Evolutionary conservation across 2,888 invertebrate genomes (phyloP).

Genomic region (Candidula unifasciata): DNA sequence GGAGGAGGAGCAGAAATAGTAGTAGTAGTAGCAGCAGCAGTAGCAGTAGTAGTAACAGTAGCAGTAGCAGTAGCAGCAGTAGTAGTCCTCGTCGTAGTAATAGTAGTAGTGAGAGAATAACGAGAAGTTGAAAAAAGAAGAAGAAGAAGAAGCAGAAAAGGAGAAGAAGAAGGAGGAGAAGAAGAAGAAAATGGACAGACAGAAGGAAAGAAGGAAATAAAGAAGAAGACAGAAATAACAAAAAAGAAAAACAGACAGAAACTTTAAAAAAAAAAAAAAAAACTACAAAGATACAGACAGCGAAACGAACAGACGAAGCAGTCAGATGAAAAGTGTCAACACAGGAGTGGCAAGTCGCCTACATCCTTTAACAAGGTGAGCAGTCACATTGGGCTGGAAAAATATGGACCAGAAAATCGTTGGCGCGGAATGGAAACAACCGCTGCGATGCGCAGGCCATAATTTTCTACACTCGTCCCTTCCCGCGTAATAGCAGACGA

Average conservation of each 20-base stretch:
- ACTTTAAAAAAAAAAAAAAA: no score
- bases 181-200: no score
- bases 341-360: not conserved
- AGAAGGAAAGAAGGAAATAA: not conserved
- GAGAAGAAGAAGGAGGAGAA: no score
- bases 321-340: constrained; percentile 1
- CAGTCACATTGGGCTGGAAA: constrained; percentile 19
- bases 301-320: not conserved
- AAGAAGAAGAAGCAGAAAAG: no score
- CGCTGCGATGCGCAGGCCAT: not conserved
- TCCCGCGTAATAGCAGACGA: constrained; percentile 31
- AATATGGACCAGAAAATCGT: constrained; percentile 42
- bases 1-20: no score
- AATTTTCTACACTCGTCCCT: constrained; percentile 39
- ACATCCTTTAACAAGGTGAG: constrained; percentile 6
- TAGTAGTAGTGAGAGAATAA: no score
- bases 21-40: no score
- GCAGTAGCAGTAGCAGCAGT: no score
- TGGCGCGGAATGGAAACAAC: constrained; percentile 21
- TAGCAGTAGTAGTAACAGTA: no score
- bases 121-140: no score
- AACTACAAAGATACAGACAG: not conserved
- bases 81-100: no score
- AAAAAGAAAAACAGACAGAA: not conserved
- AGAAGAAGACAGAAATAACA: not conserved